Evolutionary conservation across 2,888 invertebrate genomes (phyloP).

Genomic region (Petrophora chlorosata): DNA sequence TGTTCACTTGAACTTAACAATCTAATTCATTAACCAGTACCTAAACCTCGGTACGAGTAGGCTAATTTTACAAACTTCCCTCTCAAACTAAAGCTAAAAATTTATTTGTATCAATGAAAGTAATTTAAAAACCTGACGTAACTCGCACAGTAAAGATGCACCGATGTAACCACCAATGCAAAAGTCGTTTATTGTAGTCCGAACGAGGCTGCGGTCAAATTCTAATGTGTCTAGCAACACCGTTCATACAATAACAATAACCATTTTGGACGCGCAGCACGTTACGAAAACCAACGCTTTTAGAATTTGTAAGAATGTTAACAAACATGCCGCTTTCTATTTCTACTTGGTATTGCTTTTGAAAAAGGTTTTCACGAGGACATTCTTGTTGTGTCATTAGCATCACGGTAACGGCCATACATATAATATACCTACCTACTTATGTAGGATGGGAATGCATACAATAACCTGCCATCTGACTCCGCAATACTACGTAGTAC

Average conservation of each 20-base stretch:
- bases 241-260: slow-evolving; percentile 31
- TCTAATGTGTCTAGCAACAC: slow-evolving; percentile 32
- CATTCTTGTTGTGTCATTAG: slow-evolving; percentile 16
- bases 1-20: too few species aligned
- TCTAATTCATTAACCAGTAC: too few species aligned
- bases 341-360: slow-evolving; percentile 26
- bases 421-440: too few species aligned
- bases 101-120: too few species aligned
- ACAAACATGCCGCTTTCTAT: slow-evolving; percentile 41
- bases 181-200: slow-evolving; percentile 2
- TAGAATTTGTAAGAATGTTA: slow-evolving; percentile 32
- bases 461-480: too few species aligned
- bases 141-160: too few species aligned
- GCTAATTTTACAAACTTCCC: too few species aligned
- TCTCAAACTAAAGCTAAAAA: too few species aligned
- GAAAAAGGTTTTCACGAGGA: slow-evolving; percentile 20
- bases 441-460: too few species aligned
- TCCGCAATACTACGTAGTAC: too few species aligned
- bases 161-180: slow-evolving; percentile 6
- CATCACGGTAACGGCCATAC: neutral
- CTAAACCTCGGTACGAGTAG: too few species aligned
- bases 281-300: slow-evolving; percentile 39
- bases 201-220: slow-evolving; percentile 12
- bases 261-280: slow-evolving; percentile 23
- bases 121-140: too few species aligned